phyloP scores from a whole-genome alignment of 2,113 vertebrate species.

The Pteruthius melanotis region DNA sequence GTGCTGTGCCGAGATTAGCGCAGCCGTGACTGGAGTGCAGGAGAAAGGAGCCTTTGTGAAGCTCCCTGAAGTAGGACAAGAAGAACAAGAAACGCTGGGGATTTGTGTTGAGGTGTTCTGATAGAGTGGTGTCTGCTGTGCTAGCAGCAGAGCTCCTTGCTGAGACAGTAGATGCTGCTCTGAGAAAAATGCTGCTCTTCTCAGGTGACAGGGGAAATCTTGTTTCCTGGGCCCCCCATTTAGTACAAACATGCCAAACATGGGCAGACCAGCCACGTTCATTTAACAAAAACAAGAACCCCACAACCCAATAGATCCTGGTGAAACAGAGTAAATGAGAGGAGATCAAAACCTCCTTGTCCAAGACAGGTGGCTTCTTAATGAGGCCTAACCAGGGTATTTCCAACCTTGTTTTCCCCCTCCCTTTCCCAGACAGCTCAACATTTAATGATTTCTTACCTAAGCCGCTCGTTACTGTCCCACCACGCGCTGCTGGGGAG shows the following conservation, averaged over 20 bases:
- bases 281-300: background rate
- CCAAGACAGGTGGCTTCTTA: background rate
- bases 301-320: background rate
- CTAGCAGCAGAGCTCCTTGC: background rate
- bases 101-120: constrained; percentile 25
- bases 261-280: background rate
- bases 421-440: background rate
- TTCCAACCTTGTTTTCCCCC: background rate
- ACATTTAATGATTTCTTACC: background rate
- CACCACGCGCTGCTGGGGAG: background rate
- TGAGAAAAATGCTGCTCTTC: background rate
- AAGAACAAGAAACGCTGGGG: background rate
- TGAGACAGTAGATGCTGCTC: background rate
- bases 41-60: background rate
- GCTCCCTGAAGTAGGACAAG: constrained; percentile 15
- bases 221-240: background rate
- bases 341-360: background rate
- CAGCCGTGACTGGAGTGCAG: background rate
- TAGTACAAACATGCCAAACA: background rate
- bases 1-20: background rate
- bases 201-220: background rate
- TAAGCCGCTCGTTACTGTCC: background rate
- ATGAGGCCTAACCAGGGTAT: background rate
- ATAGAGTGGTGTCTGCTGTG: background rate
- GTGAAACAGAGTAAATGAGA: background rate